Base-by-base conservation (phyloP, 2,888 invertebrate species). In the Drosophila putrida region DNA sequence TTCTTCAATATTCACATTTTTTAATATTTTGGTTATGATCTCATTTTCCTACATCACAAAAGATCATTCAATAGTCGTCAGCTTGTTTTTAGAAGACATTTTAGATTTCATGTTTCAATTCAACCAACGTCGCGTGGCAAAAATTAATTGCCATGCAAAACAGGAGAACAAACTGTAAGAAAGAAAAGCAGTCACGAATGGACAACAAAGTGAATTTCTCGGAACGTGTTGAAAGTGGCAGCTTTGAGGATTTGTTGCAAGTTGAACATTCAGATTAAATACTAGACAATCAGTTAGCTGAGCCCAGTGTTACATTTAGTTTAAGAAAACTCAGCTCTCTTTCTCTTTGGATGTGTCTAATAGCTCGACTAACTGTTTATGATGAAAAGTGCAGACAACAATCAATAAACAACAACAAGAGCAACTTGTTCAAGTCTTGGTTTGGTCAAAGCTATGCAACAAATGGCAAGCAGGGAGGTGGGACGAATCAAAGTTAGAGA, bases 381-480 rank as follows among this genome's bases (percentile, higher is more conserved):
- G 75, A 77, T 75, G 77, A 82, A 77, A 82, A 86, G 86, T 77
- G 75, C 71, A 64, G 51, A 38, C 55, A 60, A 50, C 62, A 46
- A 64, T 53, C 65, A 53, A 28, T 36, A 49, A 49, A 20, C 33
- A 59, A 53, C 70, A 61, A 60, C 63, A 62, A 43, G 71, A 65
- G 51, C 47, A 81, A 84, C 79, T 71, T 51, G 82, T 81, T 82
- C 60, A 60, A 53, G 72, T 63, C 88, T 82, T 70, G 64, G 66
- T 75, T 80, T 88, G 86, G 82, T 77, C 82, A 83, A 39, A 83
- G 80, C 80, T 77, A 86, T 83, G 82, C 77, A 67, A 58, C 77
- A 75, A 78, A 75, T 77, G 71, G 33, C 55, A 15, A 15, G 51
- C 75, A 51, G 11, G 46, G 77, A 5, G 54, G 54, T 60, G 61